Evolutionary conservation across 2,113 vertebrate genomes (phyloP), one percentile per base, ranked within the genome.

Genomic region (Sakesphorus luctuosus): DNA sequence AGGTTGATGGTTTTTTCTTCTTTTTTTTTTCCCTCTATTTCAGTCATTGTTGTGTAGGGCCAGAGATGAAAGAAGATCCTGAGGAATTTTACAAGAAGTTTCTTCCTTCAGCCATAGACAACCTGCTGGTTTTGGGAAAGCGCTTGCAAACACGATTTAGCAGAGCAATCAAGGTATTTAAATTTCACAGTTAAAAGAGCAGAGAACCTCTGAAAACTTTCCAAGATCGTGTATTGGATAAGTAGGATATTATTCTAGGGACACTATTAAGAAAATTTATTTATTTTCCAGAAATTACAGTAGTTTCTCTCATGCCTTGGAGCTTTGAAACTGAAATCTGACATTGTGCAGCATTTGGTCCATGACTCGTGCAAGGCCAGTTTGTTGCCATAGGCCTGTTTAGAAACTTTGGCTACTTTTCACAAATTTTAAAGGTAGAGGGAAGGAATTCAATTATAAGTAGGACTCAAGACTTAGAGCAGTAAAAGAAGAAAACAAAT

Each of bases 31-130:
- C 7, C 25, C 55, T 40, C 62, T 63, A 15, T 94, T 94, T 94
- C 82, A 99, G 98, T 96, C 96, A 97, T 46, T 98, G 98, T 95
- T 99, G 98, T 97, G 98, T 99, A 59, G 98, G 97, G 52, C 96
- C 98, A 75, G 98, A 98, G 58, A 97, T 98, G 88, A 97, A 98
- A 96, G 98, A 97, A 93, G 97, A 98, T 90, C 91, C 92, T 77
- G 98, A 98, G 40, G 98, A 97, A 69, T 99, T 99, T 97, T 97
- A 97, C 96, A 96, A 87, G 49, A 97, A 98, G 66, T 97, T 98
- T 66, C 98, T 99, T 96, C 98, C 98, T 82, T 97, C 97, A 33
- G 98, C 97, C 69, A 16, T 95, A 69, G 97, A 98, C 84, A 98
- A 91, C 94, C 95, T 99, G 90, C 96, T 99, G 65, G 10, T 98